phyloP scores from a whole-genome alignment of 2,113 vertebrate genomes.

The Nothobranchius furzeri region DNA sequence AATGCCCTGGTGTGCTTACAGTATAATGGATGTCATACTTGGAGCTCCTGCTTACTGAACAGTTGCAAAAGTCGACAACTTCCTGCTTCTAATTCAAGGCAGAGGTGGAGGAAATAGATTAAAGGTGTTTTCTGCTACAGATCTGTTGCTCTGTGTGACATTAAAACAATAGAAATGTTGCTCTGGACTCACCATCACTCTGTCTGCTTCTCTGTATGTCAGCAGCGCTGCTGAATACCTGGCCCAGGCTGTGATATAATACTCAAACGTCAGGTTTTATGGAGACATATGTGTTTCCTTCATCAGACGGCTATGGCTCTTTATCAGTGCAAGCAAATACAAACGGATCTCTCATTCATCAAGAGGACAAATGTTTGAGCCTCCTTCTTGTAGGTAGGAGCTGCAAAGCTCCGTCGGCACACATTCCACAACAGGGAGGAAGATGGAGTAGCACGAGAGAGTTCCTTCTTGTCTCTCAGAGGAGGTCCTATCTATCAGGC shows the following conservation, averaged over 20 bases:
- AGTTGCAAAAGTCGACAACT: constrained; percentile 15
- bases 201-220: background rate
- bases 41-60: background rate
- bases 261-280: constrained; percentile 4
- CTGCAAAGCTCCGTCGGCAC: background rate
- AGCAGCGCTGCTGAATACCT: background rate
- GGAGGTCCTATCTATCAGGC: constrained; percentile 48
- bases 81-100: constrained; percentile 9
- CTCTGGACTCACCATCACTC: background rate
- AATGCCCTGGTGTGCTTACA: background rate
- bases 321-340: constrained; percentile 18
- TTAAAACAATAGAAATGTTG: background rate
- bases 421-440: constrained; percentile 10
- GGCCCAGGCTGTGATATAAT: background rate
- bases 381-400: background rate
- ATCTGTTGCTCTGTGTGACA: background rate
- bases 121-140: background rate
- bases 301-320: constrained; percentile 7
- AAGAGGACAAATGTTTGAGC: constrained; percentile 9
- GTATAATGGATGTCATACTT: background rate
- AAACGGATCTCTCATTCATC: constrained; percentile 17
- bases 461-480: constrained; percentile 30
- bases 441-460: constrained; percentile 9
- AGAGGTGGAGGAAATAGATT: constrained; percentile 6
- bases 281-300: constrained; percentile 10